A percentile compares a stretch with the other conserved stretches of the same genome.
These are phyloP conservation scores for Drosophila trapezifrons DNA, from an alignment of 1,140 invertebrate genomes.

Conservation along the genomic window DNA sequence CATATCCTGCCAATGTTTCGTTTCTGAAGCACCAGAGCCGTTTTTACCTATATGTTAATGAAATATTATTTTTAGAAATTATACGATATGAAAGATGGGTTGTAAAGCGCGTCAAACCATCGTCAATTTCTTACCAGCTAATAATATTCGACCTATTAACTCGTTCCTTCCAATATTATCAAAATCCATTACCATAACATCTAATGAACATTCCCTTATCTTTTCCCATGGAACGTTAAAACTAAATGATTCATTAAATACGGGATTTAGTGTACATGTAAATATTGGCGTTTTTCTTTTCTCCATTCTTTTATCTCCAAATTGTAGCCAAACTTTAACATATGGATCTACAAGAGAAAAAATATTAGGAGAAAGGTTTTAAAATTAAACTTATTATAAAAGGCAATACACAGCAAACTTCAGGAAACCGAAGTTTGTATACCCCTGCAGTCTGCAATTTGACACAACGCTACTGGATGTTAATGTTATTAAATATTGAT, in stretches of 20 bases:
- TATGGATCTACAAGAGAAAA: conserved; percentile 91
- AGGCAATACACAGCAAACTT: too few species aligned
- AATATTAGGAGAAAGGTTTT: not conserved
- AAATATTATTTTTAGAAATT: not conserved
- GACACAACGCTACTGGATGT: too few species aligned
- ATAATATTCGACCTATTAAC: conserved; percentile 93
- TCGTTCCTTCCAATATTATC: conserved; percentile 97
- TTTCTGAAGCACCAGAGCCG: conserved; percentile 94
- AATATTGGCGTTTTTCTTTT: conserved; percentile 98
- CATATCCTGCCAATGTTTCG: conserved; percentile 98
- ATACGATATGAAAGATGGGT: not conserved
- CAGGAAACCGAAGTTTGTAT: too few species aligned
- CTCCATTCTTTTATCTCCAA: conserved; percentile 96
- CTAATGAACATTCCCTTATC: conserved; percentile 95
- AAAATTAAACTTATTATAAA: not conserved
- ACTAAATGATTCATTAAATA: conserved; percentile 97
- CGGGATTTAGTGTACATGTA: conserved; percentile 95
- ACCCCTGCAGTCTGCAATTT: too few species aligned
- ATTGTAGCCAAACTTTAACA: conserved; percentile 97
- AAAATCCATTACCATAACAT: conserved; percentile 97
- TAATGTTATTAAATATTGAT: too few species aligned
- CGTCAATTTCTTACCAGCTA: conserved; percentile 88
- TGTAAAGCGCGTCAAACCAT: not conserved
- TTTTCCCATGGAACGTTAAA: conserved; percentile 98
- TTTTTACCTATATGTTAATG: conserved; percentile 89